Base-by-base conservation (phyloP, 1,140 invertebrate species). In the Globodera rostochiensis region DNA sequence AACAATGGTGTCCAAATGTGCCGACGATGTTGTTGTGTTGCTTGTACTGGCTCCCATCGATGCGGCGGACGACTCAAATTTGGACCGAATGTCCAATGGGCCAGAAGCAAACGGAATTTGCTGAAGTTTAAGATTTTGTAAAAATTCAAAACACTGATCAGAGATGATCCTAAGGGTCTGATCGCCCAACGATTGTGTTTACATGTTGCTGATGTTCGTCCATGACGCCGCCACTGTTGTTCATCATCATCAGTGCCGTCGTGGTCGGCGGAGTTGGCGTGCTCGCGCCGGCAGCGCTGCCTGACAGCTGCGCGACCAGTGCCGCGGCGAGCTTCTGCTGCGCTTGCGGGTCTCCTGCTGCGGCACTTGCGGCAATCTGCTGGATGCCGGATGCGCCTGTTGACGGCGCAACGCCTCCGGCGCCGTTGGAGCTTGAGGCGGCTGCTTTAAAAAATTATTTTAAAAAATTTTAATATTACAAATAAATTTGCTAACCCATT, bases 71-170 rank as follows among this genome's bases (percentile, higher is more conserved):
- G 25, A 13, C 57, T 86, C 74, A 73, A 85, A 85, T 71, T 85
- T 85, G 46, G 84, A 83, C n/a, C 84, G 75, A 76, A 85, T 85
- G 67, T 85, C 84, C n/a, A 86, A 57, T 11, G 84, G 84, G 47
- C 46, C 60, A 73, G 50, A 83, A 21, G 84, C 73, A 5, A 85
- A n/a, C 11, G 84, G 84, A 64, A 85, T 85, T 13, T 67, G 71
- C 25, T 49, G 57, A 13, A 19, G 57, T 19, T 6, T 6, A 64
- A 15, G 4, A 64, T 2, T 15, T 11, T 6, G 57, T 6, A 4
- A 13, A 64, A 64, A 64, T 64, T 36, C 36, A 36, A 36, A 36
- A 36, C 36, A 36, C 36, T 36, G 36, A 36, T 36, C 36, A 36
- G 36, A 36, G 36, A 36, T 36, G 36, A 36, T 36, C 36, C 36